Percentiles rank a stretch among this genome's conserved stretches.
Evolutionary conservation across 2,113 vertebrate genomes (phyloP).

Genomic region (Coptodon bakossiorum): DNA sequence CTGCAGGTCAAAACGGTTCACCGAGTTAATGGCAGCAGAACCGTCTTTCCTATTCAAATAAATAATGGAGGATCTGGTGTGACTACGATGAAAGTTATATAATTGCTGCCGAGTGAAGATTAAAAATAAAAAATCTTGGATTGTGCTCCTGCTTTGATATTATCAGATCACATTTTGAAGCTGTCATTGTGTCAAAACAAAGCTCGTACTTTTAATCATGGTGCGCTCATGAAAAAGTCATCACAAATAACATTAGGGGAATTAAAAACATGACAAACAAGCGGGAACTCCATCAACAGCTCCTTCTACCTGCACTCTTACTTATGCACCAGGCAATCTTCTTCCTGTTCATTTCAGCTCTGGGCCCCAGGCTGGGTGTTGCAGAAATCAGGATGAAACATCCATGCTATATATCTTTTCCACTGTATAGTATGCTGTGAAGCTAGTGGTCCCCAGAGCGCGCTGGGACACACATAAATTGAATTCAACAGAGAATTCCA

Average conservation of each 20-base stretch:
- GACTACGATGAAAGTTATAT: background rate
- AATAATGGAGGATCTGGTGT: background rate
- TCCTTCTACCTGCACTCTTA: background rate
- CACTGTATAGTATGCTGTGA: background rate
- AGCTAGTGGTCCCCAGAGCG: conserved; percentile 24
- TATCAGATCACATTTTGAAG: background rate
- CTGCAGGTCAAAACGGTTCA: background rate
- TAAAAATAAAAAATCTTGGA: background rate
- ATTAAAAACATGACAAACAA: background rate
- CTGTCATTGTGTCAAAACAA: background rate
- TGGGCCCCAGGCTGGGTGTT: background rate
- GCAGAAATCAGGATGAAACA: conserved; percentile 25
- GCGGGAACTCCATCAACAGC: background rate
- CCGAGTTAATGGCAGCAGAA: background rate
- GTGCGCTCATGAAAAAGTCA: background rate
- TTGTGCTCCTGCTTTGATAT: background rate
- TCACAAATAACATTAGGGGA: background rate
- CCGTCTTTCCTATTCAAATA: background rate
- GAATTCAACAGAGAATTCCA: conserved; percentile 43
- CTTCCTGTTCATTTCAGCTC: background rate
- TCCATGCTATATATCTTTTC: conserved; percentile 5
- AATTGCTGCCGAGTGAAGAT: background rate
- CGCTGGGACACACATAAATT: conserved; percentile 14
- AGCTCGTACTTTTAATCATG: background rate
- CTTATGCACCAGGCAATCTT: background rate